A percentile compares a stretch with the other conserved stretches of the same genome.
Conservation (phyloP, 2,113 vertebrate genomes). For the Cinclus cinclus region DNA sequence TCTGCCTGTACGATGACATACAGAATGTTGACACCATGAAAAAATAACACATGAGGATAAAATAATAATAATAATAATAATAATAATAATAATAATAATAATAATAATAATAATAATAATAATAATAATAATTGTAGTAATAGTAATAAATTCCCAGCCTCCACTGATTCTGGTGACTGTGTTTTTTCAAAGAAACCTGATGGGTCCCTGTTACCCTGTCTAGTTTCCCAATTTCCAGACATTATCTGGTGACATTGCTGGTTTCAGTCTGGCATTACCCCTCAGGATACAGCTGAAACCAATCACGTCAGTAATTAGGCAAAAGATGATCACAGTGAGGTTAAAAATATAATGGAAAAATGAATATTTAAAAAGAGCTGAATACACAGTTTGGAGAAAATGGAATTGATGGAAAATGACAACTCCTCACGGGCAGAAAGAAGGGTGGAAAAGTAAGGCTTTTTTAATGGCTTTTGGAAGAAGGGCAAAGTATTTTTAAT, state of each 20-base stretch:
- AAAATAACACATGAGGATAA: not conserved
- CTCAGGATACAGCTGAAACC: constrained; percentile 15
- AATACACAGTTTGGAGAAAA: constrained; percentile 28
- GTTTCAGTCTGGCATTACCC: not conserved
- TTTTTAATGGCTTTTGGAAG: not conserved
- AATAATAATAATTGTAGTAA: not conserved
- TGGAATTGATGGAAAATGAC: constrained; percentile 6
- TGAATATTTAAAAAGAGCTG: constrained; percentile 53
- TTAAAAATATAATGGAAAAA: constrained; percentile 62
- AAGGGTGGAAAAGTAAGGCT: not conserved
- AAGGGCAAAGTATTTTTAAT: not conserved
- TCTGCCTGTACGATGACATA: not conserved
- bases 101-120: not conserved
- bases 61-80: not conserved
- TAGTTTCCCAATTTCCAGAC: not conserved
- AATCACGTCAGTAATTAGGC: constrained; percentile 22
- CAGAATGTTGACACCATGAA: not conserved
- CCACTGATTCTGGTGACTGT: not conserved
- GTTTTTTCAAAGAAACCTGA: not conserved
- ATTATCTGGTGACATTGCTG: not conserved
- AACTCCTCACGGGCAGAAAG: not conserved
- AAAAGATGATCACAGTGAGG: constrained; percentile 16
- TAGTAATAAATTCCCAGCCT: not conserved
- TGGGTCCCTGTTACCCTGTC: not conserved
- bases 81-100: not conserved